A percentile compares a stretch with the other conserved stretches of the same genome.
phyloP scores from a whole-genome alignment of 2,888 invertebrate genomes.

The Oeneis ivallda region DNA sequence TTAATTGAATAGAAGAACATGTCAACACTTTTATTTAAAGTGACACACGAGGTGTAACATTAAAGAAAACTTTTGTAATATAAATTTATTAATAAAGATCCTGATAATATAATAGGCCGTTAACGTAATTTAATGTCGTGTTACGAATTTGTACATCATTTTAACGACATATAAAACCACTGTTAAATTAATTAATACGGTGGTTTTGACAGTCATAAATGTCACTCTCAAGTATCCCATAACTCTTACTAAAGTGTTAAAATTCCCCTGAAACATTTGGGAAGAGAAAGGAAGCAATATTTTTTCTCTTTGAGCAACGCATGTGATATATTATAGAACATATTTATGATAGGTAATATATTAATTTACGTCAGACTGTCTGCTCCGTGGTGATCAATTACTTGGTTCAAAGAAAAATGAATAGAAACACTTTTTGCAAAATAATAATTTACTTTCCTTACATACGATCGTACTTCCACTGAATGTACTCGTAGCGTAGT shows the following conservation, averaged over 20 bases:
- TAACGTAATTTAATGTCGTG: conserved; percentile 54
- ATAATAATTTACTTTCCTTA: too few species aligned
- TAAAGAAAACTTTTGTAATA: conserved; percentile 21
- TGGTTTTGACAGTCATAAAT: conserved; percentile 64
- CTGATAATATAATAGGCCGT: conserved; percentile 52
- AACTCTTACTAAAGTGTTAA: conserved; percentile 61
- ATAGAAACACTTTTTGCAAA: too few species aligned
- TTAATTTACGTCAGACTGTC: conserved; percentile 41
- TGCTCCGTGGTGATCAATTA: conserved; percentile 32
- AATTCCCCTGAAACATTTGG: conserved; percentile 53
- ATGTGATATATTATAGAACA: conserved; percentile 42
- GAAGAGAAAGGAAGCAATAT: conserved; percentile 38
- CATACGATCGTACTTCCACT: too few species aligned
- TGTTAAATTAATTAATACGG: conserved; percentile 70
- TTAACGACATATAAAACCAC: conserved; percentile 55
- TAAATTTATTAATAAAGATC: conserved; percentile 30
- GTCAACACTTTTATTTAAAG: conserved; percentile 12
- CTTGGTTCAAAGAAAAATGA: neutral
- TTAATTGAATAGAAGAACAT: conserved; percentile 3
- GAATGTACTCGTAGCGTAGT: too few species aligned
- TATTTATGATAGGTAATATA: conserved; percentile 38
- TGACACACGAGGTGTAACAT: conserved; percentile 25
- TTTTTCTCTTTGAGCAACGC: conserved; percentile 43
- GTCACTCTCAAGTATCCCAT: conserved; percentile 69
- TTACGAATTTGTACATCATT: conserved; percentile 61